phyloP scores from a whole-genome alignment of 2,113 vertebrate species.

The Herpetotheres cachinnans region DNA sequence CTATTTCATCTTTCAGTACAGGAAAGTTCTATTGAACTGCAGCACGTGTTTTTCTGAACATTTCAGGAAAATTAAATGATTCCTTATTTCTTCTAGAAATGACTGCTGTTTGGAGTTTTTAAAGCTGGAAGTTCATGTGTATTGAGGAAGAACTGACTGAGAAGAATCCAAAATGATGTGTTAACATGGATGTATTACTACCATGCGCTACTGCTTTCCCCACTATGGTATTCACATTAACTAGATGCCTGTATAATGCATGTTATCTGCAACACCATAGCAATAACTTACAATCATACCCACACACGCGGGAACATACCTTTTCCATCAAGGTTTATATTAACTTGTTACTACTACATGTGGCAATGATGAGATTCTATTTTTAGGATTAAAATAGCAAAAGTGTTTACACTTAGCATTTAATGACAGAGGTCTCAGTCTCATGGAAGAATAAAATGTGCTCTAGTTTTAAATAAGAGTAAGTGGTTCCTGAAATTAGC shows the following conservation, averaged over 20 bases:
- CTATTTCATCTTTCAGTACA: neutral
- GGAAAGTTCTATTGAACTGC: neutral
- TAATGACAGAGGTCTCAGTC: neutral
- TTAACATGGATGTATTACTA: neutral
- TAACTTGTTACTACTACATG: neutral
- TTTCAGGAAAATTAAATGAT: neutral
- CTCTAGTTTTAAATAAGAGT: neutral
- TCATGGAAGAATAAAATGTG: neutral
- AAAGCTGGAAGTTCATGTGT: neutral
- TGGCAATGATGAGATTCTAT: neutral
- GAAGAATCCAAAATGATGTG: neutral
- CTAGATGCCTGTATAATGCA: neutral
- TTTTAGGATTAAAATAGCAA: neutral
- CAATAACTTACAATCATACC: neutral
- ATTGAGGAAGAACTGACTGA: neutral
- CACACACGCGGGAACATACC: neutral
- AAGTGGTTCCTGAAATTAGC: neutral
- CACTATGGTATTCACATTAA: neutral
- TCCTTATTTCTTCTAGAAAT: slow-evolving; percentile 2
- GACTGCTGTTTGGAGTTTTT: neutral
- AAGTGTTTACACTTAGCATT: neutral
- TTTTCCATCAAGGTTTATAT: neutral
- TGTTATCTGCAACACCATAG: neutral
- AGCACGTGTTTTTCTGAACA: neutral
- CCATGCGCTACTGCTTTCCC: neutral